Evolutionary conservation across 2,113 vertebrate genomes (phyloP).

Genomic region (Cyphomyrus discorhynchus): DNA sequence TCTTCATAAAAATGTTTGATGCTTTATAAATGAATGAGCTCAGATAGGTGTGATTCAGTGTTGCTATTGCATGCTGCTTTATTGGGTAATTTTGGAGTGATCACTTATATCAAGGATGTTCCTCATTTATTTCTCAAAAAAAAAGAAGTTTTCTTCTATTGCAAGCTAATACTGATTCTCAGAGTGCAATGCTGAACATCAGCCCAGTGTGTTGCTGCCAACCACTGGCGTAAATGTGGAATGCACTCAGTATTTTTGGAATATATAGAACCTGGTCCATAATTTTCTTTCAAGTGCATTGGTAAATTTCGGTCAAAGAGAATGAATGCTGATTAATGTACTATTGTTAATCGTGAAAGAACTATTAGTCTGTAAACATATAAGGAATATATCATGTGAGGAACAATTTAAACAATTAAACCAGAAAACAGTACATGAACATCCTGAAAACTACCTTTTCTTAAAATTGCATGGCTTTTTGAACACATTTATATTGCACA

Average conservation of each 20-base stretch:
- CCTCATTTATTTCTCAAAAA: background rate
- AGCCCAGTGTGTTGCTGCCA: slow-evolving; percentile 12
- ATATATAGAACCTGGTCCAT: background rate
- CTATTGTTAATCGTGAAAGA: background rate
- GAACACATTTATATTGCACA: background rate
- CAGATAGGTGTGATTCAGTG: background rate
- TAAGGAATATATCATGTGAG: background rate
- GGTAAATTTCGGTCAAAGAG: background rate
- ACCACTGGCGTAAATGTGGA: slow-evolving; percentile 10
- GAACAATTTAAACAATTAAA: background rate
- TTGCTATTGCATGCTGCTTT: background rate
- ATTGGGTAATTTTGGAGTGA: background rate
- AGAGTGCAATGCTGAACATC: background rate
- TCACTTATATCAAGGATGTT: background rate
- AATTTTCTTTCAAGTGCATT: background rate
- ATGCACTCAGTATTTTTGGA: background rate
- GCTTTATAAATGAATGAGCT: background rate
- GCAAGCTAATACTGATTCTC: background rate
- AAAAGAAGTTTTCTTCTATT: background rate
- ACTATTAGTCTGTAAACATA: background rate
- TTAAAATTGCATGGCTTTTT: background rate
- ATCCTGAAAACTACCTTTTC: background rate
- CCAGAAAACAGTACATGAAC: background rate
- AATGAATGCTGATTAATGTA: background rate
- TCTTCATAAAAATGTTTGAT: background rate